These are phyloP conservation scores for Gambusia holbrooki DNA, from an alignment of 2,113 vertebrate genomes.

Conservation along the genomic window DNA sequence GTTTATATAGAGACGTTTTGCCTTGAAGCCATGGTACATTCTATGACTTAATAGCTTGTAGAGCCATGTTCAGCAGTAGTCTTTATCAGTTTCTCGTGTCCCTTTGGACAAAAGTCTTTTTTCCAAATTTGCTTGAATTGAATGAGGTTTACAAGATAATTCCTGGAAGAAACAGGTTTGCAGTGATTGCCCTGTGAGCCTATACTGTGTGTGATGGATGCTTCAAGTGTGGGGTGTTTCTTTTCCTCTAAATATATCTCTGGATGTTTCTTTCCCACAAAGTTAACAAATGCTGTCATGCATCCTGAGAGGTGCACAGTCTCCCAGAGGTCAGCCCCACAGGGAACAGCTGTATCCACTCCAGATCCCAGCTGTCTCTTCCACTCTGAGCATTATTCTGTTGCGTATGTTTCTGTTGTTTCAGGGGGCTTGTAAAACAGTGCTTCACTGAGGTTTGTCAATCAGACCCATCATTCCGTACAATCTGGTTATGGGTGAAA, in stretches of 20 bases:
- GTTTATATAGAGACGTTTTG: too few relatives aligned
- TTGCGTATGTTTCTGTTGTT: neutral
- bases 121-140: too few relatives aligned
- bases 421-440: neutral
- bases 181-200: neutral
- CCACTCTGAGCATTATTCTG: neutral
- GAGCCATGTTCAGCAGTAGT: too few relatives aligned
- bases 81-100: too few relatives aligned
- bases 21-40: too few relatives aligned
- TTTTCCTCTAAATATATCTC: slow-evolving; percentile 45
- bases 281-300: slow-evolving; percentile 16
- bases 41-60: too few relatives aligned
- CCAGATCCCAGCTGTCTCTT: slow-evolving; percentile 11
- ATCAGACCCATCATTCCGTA: neutral
- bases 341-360: slow-evolving; percentile 27
- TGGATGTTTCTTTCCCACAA: slow-evolving; percentile 9
- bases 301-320: neutral
- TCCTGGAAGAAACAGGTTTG: neutral
- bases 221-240: slow-evolving; percentile 43
- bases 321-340: slow-evolving; percentile 7
- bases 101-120: too few relatives aligned
- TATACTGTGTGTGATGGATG: slow-evolving; percentile 11
- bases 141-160: neutral
- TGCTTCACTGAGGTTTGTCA: neutral
- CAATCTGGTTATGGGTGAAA: neutral